Evolutionary conservation across 2,888 invertebrate species (phyloP), one percentile per base, ranked within the genome.

Genomic region (Eulithis testata): DNA sequence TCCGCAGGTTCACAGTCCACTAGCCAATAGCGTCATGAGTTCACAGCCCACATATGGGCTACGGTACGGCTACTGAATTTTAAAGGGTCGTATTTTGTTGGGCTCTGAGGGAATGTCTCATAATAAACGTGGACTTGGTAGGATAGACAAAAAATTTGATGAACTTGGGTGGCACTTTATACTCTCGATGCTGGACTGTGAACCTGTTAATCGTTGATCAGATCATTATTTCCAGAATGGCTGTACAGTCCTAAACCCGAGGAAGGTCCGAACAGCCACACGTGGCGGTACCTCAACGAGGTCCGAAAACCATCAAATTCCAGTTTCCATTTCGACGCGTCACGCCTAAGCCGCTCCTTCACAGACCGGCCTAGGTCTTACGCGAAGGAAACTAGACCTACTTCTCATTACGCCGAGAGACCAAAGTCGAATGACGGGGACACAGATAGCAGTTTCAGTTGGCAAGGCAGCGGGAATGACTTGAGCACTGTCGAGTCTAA

Each of bases 281-380:
- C 94, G 0, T 92, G 90, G 90, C 86, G 87, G 60, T 94, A 91
- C 73, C 78, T 90, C 8, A 81, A 86, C 52, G 91, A 93, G 55
- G 89, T 91, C 1, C 81, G 93, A 2, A 90, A 89, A 55, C 93
- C 93, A 0, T 91, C 92, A 51, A 93, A 93, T 80, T 86, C 90
- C 0, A 89, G 82, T 9, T 93, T 81, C 79, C 88, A 91, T 66
- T 86, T 93, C 73, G 92, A 88, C 69, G 85, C 82, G 0, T 86
- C 88, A 0, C 80, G 90, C 0, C 83, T 87, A 27, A 86, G 81
- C 66, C 86, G 87, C 69, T 79, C 85, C 2, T 68, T 80, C 52
- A 58, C 75, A 0, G 87, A 88, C 2, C 66, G 87, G 0, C 86
- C 85, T 0, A 63, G 77, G 3, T 83, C 87, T 0, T 78, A 77